Evolutionary conservation across 2,113 vertebrate species (phyloP).

Genomic region (Amphiprion ocellaris): DNA sequence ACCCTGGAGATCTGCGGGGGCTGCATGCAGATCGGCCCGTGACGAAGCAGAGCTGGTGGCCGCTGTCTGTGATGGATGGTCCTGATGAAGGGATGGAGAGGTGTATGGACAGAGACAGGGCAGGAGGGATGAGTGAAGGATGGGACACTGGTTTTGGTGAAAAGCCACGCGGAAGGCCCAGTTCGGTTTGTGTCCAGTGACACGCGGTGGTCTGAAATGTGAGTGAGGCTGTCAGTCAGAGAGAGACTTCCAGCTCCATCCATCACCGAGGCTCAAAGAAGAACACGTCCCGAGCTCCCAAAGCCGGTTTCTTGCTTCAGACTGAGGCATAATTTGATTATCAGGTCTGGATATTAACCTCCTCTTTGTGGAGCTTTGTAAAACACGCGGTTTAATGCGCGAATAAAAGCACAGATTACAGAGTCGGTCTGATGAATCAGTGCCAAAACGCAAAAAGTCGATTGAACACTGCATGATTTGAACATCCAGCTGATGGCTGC

Average conservation of each 20-base stretch:
- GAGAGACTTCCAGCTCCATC: slow-evolving; percentile 50
- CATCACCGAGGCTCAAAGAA: slow-evolving; percentile 32
- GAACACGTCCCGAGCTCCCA: slow-evolving; percentile 37
- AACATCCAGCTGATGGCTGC: too few relatives aligned
- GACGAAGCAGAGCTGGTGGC: not conserved
- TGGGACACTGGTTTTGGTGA: slow-evolving; percentile 62
- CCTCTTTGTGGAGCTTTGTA: slow-evolving; percentile 26
- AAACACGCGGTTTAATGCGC: not conserved
- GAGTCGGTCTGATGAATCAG: too few relatives aligned
- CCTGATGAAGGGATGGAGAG: slow-evolving; percentile 48
- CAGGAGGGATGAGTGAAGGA: slow-evolving; percentile 66
- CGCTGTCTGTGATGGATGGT: slow-evolving; percentile 51
- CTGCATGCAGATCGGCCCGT: slow-evolving; percentile 16
- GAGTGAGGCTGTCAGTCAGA: slow-evolving; percentile 71
- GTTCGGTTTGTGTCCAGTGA: slow-evolving; percentile 58
- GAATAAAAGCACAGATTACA: not conserved
- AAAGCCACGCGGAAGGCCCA: slow-evolving; percentile 74
- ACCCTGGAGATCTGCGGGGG: slow-evolving; percentile 16
- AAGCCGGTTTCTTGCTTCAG: slow-evolving; percentile 28
- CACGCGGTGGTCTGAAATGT: slow-evolving; percentile 59
- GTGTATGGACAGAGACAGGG: slow-evolving; percentile 39
- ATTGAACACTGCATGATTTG: too few relatives aligned
- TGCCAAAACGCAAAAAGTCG: too few relatives aligned
- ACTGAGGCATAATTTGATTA: slow-evolving; percentile 41
- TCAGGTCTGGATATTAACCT: slow-evolving; percentile 11